These are phyloP conservation scores for Meteorus colon DNA, from an alignment of 2,888 invertebrate species.

Conservation along the genomic window DNA sequence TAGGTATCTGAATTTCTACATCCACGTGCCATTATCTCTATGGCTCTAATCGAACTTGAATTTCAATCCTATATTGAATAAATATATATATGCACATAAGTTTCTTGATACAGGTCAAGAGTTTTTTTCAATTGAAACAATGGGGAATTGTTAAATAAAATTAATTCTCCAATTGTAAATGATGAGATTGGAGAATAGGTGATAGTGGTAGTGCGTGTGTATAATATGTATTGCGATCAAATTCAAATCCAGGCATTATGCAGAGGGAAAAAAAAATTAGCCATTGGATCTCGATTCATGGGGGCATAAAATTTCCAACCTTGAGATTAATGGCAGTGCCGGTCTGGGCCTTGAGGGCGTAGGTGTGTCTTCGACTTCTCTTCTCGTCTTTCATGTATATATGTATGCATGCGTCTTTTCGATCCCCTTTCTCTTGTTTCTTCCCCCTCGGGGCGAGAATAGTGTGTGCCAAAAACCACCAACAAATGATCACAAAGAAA, in stretches of 20 bases:
- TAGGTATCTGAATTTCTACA: constrained; percentile 53
- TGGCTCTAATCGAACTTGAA: constrained; percentile 41
- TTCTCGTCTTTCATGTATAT: constrained; percentile 31
- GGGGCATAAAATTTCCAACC: constrained; percentile 47
- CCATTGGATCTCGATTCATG: constrained; percentile 44
- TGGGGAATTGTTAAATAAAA: too few species aligned
- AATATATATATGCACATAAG: not conserved
- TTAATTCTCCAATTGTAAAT: not conserved
- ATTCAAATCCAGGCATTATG: constrained; percentile 29
- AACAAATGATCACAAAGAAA: constrained; percentile 6
- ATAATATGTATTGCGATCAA: constrained; percentile 33
- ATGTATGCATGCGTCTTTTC: constrained; percentile 3
- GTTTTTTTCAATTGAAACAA: too few species aligned
- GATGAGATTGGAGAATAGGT: constrained; percentile 1
- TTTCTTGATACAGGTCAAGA: not conserved
- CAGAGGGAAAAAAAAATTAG: constrained; percentile 33
- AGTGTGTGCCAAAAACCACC: constrained; percentile 15
- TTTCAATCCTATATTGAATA: not conserved
- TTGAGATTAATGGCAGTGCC: constrained; percentile 61
- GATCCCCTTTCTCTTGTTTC: constrained; percentile 29
- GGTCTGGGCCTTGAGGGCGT: constrained; percentile 62
- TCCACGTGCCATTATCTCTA: constrained; percentile 50
- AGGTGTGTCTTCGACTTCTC: constrained; percentile 59
- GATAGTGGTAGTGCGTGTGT: constrained; percentile 27
- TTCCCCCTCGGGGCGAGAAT: constrained; percentile 3